Evolutionary conservation across 2,888 invertebrate genomes (phyloP).

Genomic region (Keiferia lycopersicella): DNA sequence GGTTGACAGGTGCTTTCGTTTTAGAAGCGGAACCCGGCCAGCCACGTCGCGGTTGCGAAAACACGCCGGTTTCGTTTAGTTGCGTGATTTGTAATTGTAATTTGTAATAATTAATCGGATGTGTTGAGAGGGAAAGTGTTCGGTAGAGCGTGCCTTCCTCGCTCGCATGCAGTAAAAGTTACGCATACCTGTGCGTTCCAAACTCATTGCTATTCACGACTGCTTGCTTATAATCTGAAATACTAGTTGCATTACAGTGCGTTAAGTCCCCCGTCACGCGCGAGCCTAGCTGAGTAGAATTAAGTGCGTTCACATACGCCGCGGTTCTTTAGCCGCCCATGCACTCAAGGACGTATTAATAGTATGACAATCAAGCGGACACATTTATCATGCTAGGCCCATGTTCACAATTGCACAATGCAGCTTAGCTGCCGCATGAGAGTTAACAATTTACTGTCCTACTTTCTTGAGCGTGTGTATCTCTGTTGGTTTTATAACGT

Average conservation of each 20-base stretch:
- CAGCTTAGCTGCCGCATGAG: conserved; percentile 70
- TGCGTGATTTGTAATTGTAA: conserved; percentile 50
- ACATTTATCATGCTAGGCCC: conserved; percentile 64
- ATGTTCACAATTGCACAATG: conserved; percentile 70
- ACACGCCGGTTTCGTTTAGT: conserved; percentile 46
- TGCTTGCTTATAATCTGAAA: conserved; percentile 1
- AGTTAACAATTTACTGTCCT: conserved; percentile 68
- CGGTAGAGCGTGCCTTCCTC: conserved; percentile 65
- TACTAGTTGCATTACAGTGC: conserved; percentile 14
- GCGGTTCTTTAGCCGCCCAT: conserved; percentile 49
- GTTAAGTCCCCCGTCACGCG: conserved; percentile 16
- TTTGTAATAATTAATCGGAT: conserved; percentile 49
- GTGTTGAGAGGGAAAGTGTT: conserved; percentile 73
- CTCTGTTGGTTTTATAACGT: background rate
- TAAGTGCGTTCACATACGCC: conserved; percentile 39
- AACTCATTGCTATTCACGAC: conserved; percentile 42
- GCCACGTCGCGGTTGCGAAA: conserved; percentile 53
- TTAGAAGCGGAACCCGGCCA: conserved; percentile 53
- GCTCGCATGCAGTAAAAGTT: conserved; percentile 34
- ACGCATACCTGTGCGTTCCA: conserved; percentile 48
- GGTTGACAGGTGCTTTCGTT: conserved; percentile 57
- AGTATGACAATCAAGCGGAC: conserved; percentile 63
- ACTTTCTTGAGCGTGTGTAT: conserved; percentile 53
- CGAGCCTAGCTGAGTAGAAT: conserved; percentile 29
- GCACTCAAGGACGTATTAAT: conserved; percentile 73